Percentiles rank a stretch among this genome's conserved stretches.
phyloP scores from a whole-genome alignment of 2,113 vertebrate species.

The Crotalus viridis region DNA sequence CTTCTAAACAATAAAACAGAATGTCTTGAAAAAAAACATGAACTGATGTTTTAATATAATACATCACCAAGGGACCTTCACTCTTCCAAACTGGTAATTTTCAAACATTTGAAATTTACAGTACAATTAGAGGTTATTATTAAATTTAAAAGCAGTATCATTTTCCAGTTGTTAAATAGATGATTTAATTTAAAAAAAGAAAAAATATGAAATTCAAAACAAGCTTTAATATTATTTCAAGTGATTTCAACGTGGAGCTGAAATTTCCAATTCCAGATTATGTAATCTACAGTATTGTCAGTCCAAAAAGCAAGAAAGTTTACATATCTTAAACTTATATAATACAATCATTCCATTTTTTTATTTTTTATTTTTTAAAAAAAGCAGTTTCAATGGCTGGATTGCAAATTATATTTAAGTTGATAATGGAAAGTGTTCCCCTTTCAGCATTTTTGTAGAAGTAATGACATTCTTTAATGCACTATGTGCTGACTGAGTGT shows the following conservation, averaged over 20 bases:
- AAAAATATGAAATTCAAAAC: neutral
- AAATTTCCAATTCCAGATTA: constrained; percentile 32
- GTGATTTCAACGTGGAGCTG: constrained; percentile 14
- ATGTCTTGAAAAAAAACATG: neutral
- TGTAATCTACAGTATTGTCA: constrained; percentile 22
- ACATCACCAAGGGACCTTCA: neutral
- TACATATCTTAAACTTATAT: neutral
- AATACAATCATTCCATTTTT: neutral
- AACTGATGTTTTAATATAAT: neutral
- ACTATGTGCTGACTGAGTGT: constrained; percentile 78
- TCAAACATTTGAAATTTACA: constrained; percentile 24
- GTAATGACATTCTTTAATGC: constrained; percentile 77
- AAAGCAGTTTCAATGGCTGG: constrained; percentile 45
- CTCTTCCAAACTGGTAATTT: neutral
- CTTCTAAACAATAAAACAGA: neutral
- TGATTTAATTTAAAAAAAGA: neutral
- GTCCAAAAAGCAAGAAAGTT: constrained; percentile 7
- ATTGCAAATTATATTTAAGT: constrained; percentile 72
- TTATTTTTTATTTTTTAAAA: no score
- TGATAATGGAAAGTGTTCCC: constrained; percentile 68
- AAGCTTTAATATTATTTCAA: constrained; percentile 12
- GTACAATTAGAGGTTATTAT: neutral
- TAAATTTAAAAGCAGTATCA: neutral
- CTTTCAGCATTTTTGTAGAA: constrained; percentile 73
- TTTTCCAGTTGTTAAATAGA: neutral